phyloP scores from a whole-genome alignment of 2,113 vertebrate species.

The Stercorarius parasiticus region DNA sequence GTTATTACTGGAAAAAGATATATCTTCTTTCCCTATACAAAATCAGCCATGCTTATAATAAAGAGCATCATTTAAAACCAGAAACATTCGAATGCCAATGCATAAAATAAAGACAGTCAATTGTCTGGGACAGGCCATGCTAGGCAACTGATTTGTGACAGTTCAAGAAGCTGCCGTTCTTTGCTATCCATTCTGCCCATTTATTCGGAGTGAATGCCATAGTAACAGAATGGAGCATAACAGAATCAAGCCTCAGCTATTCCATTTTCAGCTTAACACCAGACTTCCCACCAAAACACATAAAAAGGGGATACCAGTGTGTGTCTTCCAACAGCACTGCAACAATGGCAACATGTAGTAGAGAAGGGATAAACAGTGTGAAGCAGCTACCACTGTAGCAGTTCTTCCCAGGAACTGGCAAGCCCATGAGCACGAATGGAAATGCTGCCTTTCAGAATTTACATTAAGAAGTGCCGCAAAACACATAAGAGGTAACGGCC shows the following conservation, averaged over 20 bases:
- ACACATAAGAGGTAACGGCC: accelerated
- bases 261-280: neutral
- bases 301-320: neutral
- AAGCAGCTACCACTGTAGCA: neutral
- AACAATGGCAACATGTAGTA: neutral
- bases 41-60: neutral
- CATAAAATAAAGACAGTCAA: neutral
- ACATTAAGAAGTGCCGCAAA: neutral
- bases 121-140: neutral
- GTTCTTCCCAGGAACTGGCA: neutral
- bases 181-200: neutral
- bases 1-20: neutral
- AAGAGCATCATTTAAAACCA: neutral
- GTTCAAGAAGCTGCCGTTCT: neutral
- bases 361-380: neutral
- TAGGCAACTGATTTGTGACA: neutral
- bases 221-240: neutral
- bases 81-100: neutral
- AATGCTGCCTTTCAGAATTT: neutral
- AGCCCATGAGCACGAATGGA: accelerated
- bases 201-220: neutral
- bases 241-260: neutral
- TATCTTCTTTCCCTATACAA: neutral
- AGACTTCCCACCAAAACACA: neutral
- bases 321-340: neutral